A percentile compares a stretch with the other conserved stretches of the same genome.
phyloP scores from a whole-genome alignment of 2,797 vertebrate genomes.

The Rhynchonycteris naso region DNA sequence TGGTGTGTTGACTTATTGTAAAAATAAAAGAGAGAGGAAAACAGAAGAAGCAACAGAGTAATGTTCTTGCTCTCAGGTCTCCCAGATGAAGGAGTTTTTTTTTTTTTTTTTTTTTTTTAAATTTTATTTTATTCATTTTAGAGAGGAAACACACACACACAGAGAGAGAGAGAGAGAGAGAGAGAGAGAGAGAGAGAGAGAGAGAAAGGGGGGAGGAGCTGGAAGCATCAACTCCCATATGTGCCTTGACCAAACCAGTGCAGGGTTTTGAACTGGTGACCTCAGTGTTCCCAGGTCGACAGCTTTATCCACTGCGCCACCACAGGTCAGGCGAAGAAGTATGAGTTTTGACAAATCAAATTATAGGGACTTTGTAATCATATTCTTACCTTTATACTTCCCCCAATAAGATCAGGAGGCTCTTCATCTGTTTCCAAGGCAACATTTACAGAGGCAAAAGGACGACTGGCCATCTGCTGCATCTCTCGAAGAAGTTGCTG shows the following conservation, averaged over 20 bases:
- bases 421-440: slow-evolving; percentile 99
- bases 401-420: slow-evolving; percentile 98
- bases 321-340: no score
- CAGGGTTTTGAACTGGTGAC: no score
- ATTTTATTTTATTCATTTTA: no score
- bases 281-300: no score
- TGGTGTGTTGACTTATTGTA: neutral
- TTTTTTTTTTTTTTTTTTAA: no score
- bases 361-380: neutral
- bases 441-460: slow-evolving; percentile 98
- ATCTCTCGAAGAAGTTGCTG: slow-evolving; percentile 99
- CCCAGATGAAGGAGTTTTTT: slow-evolving; percentile 5
- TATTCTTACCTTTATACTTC: slow-evolving; percentile 96
- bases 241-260: no score
- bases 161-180: no score
- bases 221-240: no score
- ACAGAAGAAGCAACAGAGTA: neutral
- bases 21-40: neutral
- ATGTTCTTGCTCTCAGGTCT: neutral
- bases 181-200: no score
- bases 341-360: neutral
- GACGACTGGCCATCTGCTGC: slow-evolving; percentile 99
- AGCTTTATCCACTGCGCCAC: no score
- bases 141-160: no score
- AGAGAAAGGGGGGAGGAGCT: no score